Base-by-base conservation (phyloP, 2,888 invertebrate genomes). In the Tiliacea aurago region DNA sequence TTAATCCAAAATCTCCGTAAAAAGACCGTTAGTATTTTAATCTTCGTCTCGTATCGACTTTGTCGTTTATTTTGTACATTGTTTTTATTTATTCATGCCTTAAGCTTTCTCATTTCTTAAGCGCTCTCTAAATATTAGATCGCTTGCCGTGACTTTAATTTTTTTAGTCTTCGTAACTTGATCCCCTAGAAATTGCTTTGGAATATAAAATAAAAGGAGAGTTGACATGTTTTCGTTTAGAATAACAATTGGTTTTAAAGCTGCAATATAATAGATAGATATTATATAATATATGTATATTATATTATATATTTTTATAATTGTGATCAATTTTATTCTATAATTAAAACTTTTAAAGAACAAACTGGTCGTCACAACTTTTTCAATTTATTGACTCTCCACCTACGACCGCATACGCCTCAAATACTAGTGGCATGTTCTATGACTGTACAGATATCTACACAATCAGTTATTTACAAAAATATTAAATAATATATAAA, bases 71-170 rank as follows among this genome's bases (percentile, higher is more conserved):
- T 78, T 56, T 64, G 20, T 59, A 51, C 63, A 63, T 67, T 73
- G 56, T 80, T 78, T 82, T 80, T 73, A 59, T 77, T 66, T 65
- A 53, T 41, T 45, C 23, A 41, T 23, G 55, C 55, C 33, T 20
- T 82, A 73, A 82, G 73, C 73, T 80, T 73, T 81, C 45, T 67
- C 69, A 70, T 81, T 81, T 69, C 73, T 80, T 73, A 80, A 72
- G 73, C 62, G 45, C 58, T 70, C 69, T 81, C 13, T 78, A 73
- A 80, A 82, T 70, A 82, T 78, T 70, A 67, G 66, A 73, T 78
- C 56, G 59, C 59, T 59, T 43, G 73, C 63, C 18, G 73, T 73
- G 67, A 66, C 69, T 63, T 59, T 18, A 55, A 23, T 76, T 76
- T 78, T 76, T 73, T 66, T 62, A 10, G 56, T 43, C 41, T 66